phyloP scores from a whole-genome alignment of 2,113 vertebrate genomes.

The Spea bombifrons region DNA sequence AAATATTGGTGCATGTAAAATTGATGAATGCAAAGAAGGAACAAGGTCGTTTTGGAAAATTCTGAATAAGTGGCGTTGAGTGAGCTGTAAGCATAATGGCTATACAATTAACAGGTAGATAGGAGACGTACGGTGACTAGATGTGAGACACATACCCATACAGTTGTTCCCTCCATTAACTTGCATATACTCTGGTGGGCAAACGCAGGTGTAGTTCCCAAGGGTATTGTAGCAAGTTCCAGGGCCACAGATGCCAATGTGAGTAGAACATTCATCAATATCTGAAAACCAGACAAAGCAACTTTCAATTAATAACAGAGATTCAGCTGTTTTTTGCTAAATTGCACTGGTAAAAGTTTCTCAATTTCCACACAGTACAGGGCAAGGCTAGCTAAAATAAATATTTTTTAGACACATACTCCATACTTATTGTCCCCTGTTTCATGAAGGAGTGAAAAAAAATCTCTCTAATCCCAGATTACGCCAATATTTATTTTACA shows the following conservation, averaged over 20 bases:
- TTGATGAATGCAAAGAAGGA: no score
- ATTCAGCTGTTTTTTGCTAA: background rate
- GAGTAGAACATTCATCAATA: slow-evolving; percentile 83
- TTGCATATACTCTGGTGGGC: slow-evolving; percentile 90
- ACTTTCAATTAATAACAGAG: background rate
- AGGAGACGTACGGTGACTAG: no score
- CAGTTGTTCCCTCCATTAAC: slow-evolving; percentile 90
- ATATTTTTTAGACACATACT: background rate
- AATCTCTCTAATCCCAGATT: no score
- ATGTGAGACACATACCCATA: slow-evolving; percentile 72
- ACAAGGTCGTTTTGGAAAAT: no score
- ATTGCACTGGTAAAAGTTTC: background rate
- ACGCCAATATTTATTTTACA: no score
- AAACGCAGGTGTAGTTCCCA: slow-evolving; percentile 91
- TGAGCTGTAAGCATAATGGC: no score
- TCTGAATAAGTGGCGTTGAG: no score
- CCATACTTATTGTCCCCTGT: background rate
- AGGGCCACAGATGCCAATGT: slow-evolving; percentile 84
- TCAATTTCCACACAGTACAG: background rate
- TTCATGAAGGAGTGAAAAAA: no score
- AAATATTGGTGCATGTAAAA: no score
- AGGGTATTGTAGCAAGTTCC: slow-evolving; percentile 93
- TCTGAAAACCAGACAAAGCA: slow-evolving; percentile 62
- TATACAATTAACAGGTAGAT: no score
- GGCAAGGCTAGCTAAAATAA: background rate